phyloP scores from a whole-genome alignment of 2,888 invertebrate genomes.

The Brachyptera putata region DNA sequence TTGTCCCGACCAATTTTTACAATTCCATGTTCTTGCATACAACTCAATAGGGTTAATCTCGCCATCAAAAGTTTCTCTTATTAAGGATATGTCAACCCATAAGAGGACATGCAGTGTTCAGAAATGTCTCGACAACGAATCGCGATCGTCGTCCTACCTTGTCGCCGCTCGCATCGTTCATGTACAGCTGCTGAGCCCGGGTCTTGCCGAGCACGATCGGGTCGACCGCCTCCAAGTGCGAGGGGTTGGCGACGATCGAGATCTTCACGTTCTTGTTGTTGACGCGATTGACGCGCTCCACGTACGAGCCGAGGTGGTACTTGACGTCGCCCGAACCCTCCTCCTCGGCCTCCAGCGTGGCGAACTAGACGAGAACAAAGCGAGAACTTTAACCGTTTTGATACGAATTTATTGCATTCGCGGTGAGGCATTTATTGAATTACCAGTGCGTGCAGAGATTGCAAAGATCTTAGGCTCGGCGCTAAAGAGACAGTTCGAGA shows the following conservation, averaged over 20 bases:
- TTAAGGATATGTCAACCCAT: too few species aligned
- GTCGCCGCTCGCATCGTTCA: conserved; percentile 68
- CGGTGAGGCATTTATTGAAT: too few species aligned
- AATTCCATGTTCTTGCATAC: too few species aligned
- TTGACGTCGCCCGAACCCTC: conserved; percentile 71
- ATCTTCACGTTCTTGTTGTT: conserved; percentile 77
- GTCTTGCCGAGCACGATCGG: conserved; percentile 86
- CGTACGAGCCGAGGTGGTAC: conserved; percentile 86
- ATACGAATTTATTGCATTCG: too few species aligned
- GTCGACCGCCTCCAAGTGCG: conserved; percentile 86
- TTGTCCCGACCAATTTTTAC: too few species aligned
- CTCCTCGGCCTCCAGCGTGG: conserved; percentile 9
- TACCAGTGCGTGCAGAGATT: not conserved
- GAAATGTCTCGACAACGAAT: too few species aligned
- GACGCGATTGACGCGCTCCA: conserved; percentile 72
- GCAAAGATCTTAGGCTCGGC: conserved; percentile 17
- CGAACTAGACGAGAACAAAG: conserved; percentile 1
- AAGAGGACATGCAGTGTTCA: too few species aligned
- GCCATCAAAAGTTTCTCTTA: too few species aligned
- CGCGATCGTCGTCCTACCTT: too few species aligned
- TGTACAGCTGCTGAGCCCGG: conserved; percentile 81
- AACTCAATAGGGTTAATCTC: too few species aligned
- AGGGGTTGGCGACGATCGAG: conserved; percentile 91
- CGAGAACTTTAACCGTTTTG: too few species aligned
- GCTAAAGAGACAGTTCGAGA: too few species aligned